Percentiles rank a stretch among this genome's conserved stretches.
Evolutionary conservation across 1,140 invertebrate species (phyloP).

Genomic region (Leptinotarsa texana): DNA sequence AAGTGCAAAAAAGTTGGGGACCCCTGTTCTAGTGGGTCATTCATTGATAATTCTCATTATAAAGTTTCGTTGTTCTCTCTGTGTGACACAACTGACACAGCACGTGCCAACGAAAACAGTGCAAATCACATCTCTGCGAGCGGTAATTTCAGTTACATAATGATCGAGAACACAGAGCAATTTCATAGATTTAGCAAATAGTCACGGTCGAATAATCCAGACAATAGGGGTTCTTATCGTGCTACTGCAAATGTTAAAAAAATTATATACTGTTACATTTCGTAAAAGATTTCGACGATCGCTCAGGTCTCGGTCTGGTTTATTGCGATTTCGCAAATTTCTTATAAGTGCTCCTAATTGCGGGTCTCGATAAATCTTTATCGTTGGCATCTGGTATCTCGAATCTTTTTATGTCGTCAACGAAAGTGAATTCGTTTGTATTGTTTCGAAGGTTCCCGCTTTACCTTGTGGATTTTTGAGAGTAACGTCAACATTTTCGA

Average conservation of each 20-base stretch:
- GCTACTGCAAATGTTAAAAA: conserved; percentile 24
- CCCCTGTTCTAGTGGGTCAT: too few relatives aligned
- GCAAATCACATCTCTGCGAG: conserved; percentile 24
- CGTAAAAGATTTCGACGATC: conserved; percentile 12
- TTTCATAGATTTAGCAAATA: conserved; percentile 26
- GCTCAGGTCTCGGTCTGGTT: background rate
- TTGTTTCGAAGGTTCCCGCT: background rate
- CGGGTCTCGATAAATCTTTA: conserved; percentile 7
- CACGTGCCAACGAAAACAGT: background rate
- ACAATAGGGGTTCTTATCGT: conserved; percentile 30
- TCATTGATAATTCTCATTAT: too few relatives aligned
- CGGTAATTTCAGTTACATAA: conserved; percentile 35
- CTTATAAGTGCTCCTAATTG: conserved; percentile 12
- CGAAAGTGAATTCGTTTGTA: conserved; percentile 3
- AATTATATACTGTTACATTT: conserved; percentile 16
- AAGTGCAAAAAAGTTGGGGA: too few relatives aligned
- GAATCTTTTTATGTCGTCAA: conserved; percentile 6
- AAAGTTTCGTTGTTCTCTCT: background rate
- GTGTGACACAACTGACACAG: background rate
- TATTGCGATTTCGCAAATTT: conserved; percentile 18
- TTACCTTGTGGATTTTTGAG: background rate
- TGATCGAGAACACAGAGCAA: conserved; percentile 26
- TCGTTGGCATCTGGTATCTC: conserved; percentile 3
- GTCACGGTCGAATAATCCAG: conserved; percentile 28
- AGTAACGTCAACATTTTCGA: too few relatives aligned